phyloP scores from a whole-genome alignment of 2,888 invertebrate genomes.

The Hecatera dysodea region DNA sequence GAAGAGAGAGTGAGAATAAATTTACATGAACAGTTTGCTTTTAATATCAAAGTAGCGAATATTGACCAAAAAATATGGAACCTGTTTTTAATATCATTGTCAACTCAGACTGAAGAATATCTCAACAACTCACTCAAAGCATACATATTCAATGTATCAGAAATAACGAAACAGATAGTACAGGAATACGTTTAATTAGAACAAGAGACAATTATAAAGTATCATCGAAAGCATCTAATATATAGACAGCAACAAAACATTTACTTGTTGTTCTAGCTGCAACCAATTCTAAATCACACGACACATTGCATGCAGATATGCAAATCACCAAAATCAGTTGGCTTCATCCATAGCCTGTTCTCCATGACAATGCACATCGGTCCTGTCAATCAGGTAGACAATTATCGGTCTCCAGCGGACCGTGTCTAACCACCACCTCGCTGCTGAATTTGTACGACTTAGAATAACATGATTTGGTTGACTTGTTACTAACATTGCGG shows the following conservation, averaged over 20 bases:
- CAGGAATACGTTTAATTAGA: not conserved
- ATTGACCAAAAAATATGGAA: not conserved
- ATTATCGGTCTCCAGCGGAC: conserved; percentile 82
- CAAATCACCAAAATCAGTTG: conserved; percentile 40
- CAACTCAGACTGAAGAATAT: not conserved
- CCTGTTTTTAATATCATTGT: not conserved
- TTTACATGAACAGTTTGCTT: not conserved
- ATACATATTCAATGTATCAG: not conserved
- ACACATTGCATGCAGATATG: conserved; percentile 32
- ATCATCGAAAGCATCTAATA: too few species aligned
- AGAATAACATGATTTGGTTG: conserved; percentile 61
- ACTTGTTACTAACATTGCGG: conserved; percentile 23
- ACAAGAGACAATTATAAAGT: not conserved
- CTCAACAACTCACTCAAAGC: not conserved
- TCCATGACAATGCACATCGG: conserved; percentile 73
- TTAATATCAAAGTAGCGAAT: not conserved
- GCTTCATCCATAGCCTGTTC: conserved; percentile 38
- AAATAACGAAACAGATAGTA: not conserved
- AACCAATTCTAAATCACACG: conserved; percentile 6
- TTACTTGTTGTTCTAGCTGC: not conserved
- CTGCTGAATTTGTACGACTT: conserved; percentile 76
- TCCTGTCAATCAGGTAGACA: conserved; percentile 83
- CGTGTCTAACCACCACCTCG: conserved; percentile 80
- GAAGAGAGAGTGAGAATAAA: not conserved
- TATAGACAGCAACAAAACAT: too few species aligned